Evolutionary conservation across 2,797 vertebrate genomes (phyloP).

Genomic region (Muraenolepis orangiensis): DNA sequence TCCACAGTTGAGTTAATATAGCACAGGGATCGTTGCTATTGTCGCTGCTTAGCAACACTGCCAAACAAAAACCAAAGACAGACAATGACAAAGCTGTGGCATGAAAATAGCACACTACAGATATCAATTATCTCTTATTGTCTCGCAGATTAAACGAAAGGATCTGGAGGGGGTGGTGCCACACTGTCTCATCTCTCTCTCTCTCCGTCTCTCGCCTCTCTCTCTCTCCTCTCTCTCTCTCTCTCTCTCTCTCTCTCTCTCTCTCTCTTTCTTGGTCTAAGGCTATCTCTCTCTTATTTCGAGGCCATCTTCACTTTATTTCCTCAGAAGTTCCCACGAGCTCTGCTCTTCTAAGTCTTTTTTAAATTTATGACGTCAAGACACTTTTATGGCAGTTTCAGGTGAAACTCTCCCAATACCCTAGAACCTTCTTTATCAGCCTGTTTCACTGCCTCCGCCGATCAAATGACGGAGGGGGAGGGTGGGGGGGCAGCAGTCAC

Average conservation of each 20-base stretch:
- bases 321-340: neutral
- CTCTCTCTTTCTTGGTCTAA: neutral
- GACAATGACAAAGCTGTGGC: neutral
- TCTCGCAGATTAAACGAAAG: neutral
- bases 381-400: conserved; percentile 47
- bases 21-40: neutral
- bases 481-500: conserved; percentile 15
- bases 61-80: neutral
- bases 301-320: neutral
- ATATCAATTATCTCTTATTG: conserved; percentile 3
- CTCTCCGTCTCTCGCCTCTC: neutral
- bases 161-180: neutral
- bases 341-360: conserved; percentile 23
- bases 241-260: conserved; percentile 21
- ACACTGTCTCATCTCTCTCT: conserved; percentile 9
- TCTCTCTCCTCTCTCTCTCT: neutral
- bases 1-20: conserved; percentile 12
- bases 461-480: conserved; percentile 56
- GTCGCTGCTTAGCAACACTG: neutral
- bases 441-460: conserved; percentile 30
- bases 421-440: conserved; percentile 52
- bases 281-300: neutral
- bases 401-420: conserved; percentile 43
- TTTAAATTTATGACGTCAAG: conserved; percentile 52
- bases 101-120: neutral